Evolutionary conservation across 1,140 invertebrate genomes (phyloP).

Genomic region (Gryon sp.): DNA sequence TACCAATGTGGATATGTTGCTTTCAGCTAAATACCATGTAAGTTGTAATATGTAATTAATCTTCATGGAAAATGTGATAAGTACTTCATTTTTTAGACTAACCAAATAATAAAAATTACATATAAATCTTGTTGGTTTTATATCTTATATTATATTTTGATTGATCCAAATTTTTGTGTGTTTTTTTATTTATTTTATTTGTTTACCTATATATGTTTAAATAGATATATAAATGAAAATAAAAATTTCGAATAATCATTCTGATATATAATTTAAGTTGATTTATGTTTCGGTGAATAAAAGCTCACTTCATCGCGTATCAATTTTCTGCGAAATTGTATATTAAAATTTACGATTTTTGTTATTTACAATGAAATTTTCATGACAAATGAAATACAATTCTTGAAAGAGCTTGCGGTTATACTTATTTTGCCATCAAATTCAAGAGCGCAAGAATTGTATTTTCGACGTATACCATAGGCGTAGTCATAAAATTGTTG

Average conservation of each 20-base stretch:
- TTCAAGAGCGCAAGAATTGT: conserved; percentile 19
- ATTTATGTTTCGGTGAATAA: neutral
- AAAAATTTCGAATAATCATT: no score
- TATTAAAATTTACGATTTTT: neutral
- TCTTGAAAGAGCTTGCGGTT: neutral
- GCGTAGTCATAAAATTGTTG: conserved; percentile 25
- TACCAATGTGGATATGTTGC: conserved; percentile 2
- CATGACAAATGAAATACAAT: conserved; percentile 29
- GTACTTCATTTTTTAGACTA: no score
- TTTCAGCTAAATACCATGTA: conserved; percentile 10
- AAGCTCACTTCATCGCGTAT: no score
- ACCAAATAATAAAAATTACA: no score
- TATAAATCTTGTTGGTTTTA: no score
- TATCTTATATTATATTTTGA: no score
- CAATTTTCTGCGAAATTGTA: neutral
- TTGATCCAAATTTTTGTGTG: no score
- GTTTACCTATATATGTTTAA: no score
- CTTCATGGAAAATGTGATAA: no score
- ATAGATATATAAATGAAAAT: no score
- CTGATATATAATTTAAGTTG: neutral
- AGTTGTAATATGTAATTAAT: no score
- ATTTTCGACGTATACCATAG: conserved; percentile 15
- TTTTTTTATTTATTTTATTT: no score
- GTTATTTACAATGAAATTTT: conserved; percentile 8
- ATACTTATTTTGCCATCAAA: conserved; percentile 1